Evolutionary conservation across 2,797 vertebrate species (phyloP).

Genomic region (Liasis olivaceus): DNA sequence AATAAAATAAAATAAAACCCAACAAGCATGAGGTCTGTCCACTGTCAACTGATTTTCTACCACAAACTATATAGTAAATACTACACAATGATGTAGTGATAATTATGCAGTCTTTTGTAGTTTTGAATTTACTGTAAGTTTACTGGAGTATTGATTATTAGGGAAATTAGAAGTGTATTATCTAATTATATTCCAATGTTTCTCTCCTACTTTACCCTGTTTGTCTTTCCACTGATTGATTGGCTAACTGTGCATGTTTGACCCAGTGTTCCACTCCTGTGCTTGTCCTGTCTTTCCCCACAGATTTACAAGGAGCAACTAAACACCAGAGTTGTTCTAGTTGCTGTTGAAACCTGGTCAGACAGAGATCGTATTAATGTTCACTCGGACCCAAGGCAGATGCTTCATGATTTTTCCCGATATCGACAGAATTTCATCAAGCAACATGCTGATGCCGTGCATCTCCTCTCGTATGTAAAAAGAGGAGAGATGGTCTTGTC

Average conservation of each 20-base stretch:
- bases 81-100: background rate
- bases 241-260: slow-evolving; percentile 73
- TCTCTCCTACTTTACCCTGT: slow-evolving; percentile 71
- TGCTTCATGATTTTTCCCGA: slow-evolving; percentile 92
- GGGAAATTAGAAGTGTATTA: slow-evolving; percentile 29
- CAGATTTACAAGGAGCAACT: slow-evolving; percentile 98
- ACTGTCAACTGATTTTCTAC: background rate
- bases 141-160: slow-evolving; percentile 22
- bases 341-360: slow-evolving; percentile 95
- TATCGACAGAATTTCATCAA: slow-evolving; percentile 91
- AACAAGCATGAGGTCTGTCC: background rate
- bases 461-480: slow-evolving; percentile 90
- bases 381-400: slow-evolving; percentile 86
- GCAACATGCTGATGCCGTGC: slow-evolving; percentile 89
- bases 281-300: slow-evolving; percentile 74
- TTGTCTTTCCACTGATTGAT: slow-evolving; percentile 70
- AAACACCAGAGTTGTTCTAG: slow-evolving; percentile 93
- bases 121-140: background rate
- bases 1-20: background rate
- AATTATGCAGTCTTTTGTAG: background rate
- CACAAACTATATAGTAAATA: background rate
- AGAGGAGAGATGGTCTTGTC: background rate
- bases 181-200: slow-evolving; percentile 71
- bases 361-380: slow-evolving; percentile 91
- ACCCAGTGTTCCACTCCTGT: slow-evolving; percentile 77